phyloP scores from a whole-genome alignment of 2,888 invertebrate genomes.

The Yponomeuta evonymella region DNA sequence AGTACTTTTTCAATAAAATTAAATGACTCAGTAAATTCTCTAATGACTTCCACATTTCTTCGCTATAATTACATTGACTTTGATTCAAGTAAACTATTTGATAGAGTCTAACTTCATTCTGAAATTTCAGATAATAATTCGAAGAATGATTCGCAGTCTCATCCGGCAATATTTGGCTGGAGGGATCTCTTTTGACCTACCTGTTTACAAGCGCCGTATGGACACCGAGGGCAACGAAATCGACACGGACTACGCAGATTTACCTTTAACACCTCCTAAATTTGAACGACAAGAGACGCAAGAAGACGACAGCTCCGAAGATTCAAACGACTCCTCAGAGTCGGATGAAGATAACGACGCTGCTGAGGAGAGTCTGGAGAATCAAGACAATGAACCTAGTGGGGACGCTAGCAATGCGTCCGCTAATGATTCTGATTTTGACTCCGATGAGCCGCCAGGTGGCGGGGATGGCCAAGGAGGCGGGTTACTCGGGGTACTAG shows the following conservation, averaged over 20 bases:
- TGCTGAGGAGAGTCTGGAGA: constrained; percentile 23
- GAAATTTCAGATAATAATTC: neutral
- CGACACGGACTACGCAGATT: constrained; percentile 35
- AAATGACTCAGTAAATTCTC: neutral
- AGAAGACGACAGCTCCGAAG: constrained; percentile 25
- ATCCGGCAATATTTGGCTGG: neutral
- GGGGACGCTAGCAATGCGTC: constrained; percentile 30
- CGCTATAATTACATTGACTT: neutral
- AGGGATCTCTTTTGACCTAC: constrained; percentile 9
- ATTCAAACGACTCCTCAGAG: constrained; percentile 20
- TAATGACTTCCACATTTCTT: neutral
- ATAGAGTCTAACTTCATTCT: neutral
- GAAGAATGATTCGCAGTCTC: neutral
- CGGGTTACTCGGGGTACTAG: constrained; percentile 60
- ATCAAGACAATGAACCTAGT: constrained; percentile 32
- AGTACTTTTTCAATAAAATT: neutral
- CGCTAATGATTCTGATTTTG: constrained; percentile 41
- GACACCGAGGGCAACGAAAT: constrained; percentile 43
- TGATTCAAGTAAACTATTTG: neutral
- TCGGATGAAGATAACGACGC: constrained; percentile 25
- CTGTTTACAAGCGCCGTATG: constrained; percentile 33
- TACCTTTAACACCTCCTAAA: constrained; percentile 36
- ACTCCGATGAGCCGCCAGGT: constrained; percentile 58
- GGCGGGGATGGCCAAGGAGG: constrained; percentile 66
- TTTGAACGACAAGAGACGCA: constrained; percentile 45